Conservation (phyloP, 2,113 vertebrate genomes). For the Pseudorectes ferrugineus region DNA sequence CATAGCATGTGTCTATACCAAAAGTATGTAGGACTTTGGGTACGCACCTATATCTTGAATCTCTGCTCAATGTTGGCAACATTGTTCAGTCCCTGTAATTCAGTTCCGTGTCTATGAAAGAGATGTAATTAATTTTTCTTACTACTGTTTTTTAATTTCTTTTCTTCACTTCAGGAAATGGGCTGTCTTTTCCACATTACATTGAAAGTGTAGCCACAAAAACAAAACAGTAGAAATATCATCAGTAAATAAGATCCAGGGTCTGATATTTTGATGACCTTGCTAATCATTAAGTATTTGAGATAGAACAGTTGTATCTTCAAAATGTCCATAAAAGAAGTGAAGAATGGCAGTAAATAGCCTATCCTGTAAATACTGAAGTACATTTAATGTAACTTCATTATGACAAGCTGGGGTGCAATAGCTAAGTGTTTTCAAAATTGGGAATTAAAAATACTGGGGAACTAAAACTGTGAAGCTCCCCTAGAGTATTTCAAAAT, state of each 20-base stretch:
- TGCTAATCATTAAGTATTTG: not conserved
- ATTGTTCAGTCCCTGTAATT: not conserved
- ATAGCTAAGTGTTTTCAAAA: not conserved
- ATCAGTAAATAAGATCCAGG: not conserved
- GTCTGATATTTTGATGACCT: not conserved
- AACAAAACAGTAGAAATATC: not conserved
- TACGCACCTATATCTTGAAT: not conserved
- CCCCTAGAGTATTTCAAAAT: not conserved
- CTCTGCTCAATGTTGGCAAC: not conserved
- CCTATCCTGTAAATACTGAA: not conserved
- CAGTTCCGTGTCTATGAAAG: not conserved
- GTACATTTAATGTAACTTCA: not conserved
- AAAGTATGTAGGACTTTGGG: not conserved
- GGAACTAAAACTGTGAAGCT: not conserved
- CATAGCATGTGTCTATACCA: not conserved
- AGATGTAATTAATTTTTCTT: not conserved
- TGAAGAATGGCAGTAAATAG: not conserved
- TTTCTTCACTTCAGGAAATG: not conserved
- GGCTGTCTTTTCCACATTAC: not conserved
- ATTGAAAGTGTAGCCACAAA: not conserved
- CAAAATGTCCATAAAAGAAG: not conserved
- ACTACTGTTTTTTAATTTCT: not conserved
- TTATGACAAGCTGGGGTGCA: not conserved
- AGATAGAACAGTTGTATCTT: not conserved
- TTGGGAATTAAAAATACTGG: not conserved